Conservation (phyloP, 2,888 invertebrate species). For the Mylabris sibirica region DNA sequence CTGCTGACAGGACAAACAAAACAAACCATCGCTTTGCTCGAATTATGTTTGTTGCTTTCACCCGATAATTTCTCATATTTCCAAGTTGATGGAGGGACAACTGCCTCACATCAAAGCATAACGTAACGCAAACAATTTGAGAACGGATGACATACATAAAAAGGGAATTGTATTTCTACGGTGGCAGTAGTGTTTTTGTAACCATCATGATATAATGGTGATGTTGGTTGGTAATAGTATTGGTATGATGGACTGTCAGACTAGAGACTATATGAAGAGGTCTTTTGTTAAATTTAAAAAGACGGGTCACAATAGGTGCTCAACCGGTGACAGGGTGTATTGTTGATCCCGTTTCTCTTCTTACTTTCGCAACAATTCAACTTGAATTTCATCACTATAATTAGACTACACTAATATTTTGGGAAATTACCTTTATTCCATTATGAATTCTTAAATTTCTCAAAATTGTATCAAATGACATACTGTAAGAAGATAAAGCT, state of each 20-base stretch:
- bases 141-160: conserved; percentile 14
- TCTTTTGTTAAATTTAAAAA: not conserved
- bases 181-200: not conserved
- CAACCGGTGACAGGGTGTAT: conserved; percentile 5
- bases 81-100: conserved; percentile 40
- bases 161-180: not conserved
- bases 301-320: not conserved
- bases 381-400: not conserved
- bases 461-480: not conserved
- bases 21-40: conserved; percentile 52
- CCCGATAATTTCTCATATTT: conserved; percentile 52
- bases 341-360: conserved; percentile 5
- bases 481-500: not conserved
- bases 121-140: conserved; percentile 18
- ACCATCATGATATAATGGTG: not conserved
- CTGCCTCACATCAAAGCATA: conserved; percentile 37
- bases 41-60: conserved; percentile 49
- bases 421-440: not conserved
- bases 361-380: not conserved
- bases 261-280: not conserved
- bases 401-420: not conserved
- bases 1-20: conserved; percentile 57
- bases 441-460: not conserved
- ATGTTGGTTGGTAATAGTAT: not conserved
- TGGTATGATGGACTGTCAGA: conserved; percentile 3